Percentiles rank a stretch among this genome's conserved stretches.
phyloP scores from a whole-genome alignment of 2,113 vertebrate species.

The Colossoma macropomum region DNA sequence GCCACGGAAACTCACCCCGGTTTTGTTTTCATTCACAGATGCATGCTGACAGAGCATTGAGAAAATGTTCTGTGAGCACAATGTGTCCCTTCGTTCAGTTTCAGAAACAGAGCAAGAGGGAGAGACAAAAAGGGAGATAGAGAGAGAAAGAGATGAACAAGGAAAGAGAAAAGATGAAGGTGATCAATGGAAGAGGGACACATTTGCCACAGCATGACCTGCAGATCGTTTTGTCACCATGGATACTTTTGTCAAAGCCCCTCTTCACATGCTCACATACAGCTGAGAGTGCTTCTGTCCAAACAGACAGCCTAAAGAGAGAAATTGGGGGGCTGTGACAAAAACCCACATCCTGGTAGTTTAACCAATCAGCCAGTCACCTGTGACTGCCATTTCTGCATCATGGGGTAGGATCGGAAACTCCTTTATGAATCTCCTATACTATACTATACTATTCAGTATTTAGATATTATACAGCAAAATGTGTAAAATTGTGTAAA shows the following conservation, averaged over 20 bases:
- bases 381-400: constrained; percentile 66
- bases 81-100: constrained; percentile 59
- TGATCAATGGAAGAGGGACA: constrained; percentile 60
- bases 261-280: constrained; percentile 48
- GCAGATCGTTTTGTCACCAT: constrained; percentile 76
- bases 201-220: constrained; percentile 78
- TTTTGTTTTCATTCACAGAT: constrained; percentile 55
- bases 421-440: not conserved
- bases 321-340: constrained; percentile 66
- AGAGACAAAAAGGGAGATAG: not conserved
- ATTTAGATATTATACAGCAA: not conserved
- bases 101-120: not conserved
- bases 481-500: not conserved
- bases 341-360: constrained; percentile 66
- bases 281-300: constrained; percentile 13
- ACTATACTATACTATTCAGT: not conserved
- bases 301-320: constrained; percentile 9
- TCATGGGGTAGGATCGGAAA: constrained; percentile 53
- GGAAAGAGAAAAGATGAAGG: not conserved
- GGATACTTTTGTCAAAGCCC: constrained; percentile 80
- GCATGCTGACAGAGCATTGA: constrained; percentile 73
- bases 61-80: constrained; percentile 74
- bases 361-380: constrained; percentile 54
- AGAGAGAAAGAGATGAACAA: constrained; percentile 19
- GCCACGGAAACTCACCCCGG: constrained; percentile 57